Base-by-base conservation (phyloP, 2,797 vertebrate genomes). In the Salmo trutta region DNA sequence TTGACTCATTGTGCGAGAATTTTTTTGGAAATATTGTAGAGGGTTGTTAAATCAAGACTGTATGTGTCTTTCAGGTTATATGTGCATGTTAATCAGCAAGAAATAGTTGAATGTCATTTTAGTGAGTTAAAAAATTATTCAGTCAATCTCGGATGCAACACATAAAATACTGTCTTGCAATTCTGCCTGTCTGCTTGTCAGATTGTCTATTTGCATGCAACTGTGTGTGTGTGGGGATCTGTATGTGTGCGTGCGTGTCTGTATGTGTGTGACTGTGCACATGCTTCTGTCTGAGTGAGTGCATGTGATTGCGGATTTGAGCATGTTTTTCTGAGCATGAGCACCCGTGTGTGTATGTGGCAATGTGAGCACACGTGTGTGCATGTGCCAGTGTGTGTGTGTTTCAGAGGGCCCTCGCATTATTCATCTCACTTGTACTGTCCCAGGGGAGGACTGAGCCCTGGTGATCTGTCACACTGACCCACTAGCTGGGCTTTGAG, bases 401-500 rank as follows among this genome's bases (percentile, higher is more conserved):
- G 17, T 84, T 76, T 71, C n/a, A 51, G 41, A 29, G 53, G 66
- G 53, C 59, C 74, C 29, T 31, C 29, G 2, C n/a, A 52, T 51
- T 31, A 33, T 51, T 56, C 17, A 62, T 31, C 17, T 5, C 17
- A 29, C 27, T 73, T 51, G n/a, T 33, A 73, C 19, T 19, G 16
- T 65, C 41, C 10, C 41, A 47, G 41, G 41, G 83, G 83, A 71
- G 56, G 75, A 89, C 62, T 51, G 33, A 73, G 71, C 80, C 82
- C 82, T 70, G 82, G 85, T 73, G 78, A 84, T 93, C 86, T 89
- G 92, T 91, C 88, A 75, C 83, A 33, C 65, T 88, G 90, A 88
- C 88, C 87, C 82, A 80, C 77, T 88, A 87, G 69, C 83, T 81
- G 79, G 84, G 85, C 41, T 82, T 90, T 90, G 87, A 91, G 88